Evolutionary conservation across 2,113 vertebrate genomes (phyloP).

Genomic region (Dendrocopos noguchii): DNA sequence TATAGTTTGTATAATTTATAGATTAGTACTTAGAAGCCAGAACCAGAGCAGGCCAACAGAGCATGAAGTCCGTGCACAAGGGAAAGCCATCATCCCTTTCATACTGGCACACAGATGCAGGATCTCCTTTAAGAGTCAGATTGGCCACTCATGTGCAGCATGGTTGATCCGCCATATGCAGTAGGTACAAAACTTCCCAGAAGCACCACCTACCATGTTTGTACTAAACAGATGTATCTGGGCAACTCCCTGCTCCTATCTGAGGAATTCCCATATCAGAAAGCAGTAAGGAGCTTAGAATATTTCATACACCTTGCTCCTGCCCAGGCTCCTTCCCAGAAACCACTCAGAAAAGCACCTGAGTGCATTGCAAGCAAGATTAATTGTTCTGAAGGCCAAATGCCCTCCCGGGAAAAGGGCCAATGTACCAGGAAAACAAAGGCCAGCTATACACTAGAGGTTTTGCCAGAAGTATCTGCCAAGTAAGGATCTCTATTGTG

Average conservation of each 20-base stretch:
- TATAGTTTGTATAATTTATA: neutral
- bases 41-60: neutral
- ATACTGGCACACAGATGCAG: neutral
- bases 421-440: neutral
- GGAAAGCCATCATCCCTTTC: neutral
- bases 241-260: neutral
- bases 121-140: neutral
- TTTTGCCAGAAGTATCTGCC: neutral
- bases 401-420: neutral
- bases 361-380: neutral
- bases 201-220: neutral
- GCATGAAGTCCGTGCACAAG: neutral
- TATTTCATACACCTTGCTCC: neutral
- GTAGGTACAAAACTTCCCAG: neutral
- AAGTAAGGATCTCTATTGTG: neutral
- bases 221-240: neutral
- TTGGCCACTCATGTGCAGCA: accelerated
- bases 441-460: neutral
- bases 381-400: neutral
- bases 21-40: neutral
- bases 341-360: neutral
- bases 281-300: neutral
- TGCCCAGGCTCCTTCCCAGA: neutral
- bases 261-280: neutral
- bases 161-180: accelerated